A percentile compares a stretch with the other conserved stretches of the same genome.
Conservation (phyloP, 1,140 invertebrate species). For the Macrosteles quadrilineatus region DNA sequence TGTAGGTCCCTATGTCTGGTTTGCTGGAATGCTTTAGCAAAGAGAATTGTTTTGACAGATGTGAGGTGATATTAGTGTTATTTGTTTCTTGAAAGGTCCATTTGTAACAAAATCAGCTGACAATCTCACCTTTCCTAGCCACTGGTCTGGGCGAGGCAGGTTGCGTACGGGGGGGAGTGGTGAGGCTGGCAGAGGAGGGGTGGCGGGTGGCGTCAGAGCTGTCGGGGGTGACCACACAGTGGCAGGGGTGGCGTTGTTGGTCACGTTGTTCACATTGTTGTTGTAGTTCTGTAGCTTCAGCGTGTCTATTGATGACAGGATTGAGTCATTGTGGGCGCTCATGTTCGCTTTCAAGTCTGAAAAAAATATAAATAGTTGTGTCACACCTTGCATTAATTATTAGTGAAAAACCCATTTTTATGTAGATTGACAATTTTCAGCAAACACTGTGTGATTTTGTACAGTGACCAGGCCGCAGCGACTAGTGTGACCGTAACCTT, state of each 20-base stretch:
- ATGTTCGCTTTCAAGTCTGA: not conserved
- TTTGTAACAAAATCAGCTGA: not conserved
- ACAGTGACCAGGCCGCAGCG: no score
- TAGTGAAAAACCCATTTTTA: no score
- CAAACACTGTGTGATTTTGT: no score
- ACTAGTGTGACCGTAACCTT: no score
- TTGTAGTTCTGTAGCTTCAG: conserved; percentile 45
- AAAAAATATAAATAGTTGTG: no score
- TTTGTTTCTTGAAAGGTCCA: conserved; percentile 40
- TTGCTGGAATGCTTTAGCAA: no score
- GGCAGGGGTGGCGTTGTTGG: conserved; percentile 48
- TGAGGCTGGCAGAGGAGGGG: conserved; percentile 48
- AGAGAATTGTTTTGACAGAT: no score
- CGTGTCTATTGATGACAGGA: conserved; percentile 52
- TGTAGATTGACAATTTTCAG: no score
- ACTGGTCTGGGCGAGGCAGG: conserved; percentile 73
- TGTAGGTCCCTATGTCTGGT: no score
- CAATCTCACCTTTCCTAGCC: conserved; percentile 67
- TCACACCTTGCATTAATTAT: no score
- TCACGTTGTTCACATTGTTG: conserved; percentile 36
- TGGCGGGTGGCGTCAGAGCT: conserved; percentile 47
- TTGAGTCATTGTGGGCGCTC: conserved; percentile 39
- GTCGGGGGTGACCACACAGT: conserved; percentile 20
- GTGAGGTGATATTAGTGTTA: no score
- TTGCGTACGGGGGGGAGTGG: conserved; percentile 50